These are phyloP conservation scores for Oryzias celebensis DNA, from an alignment of 2,113 vertebrate genomes.

Conservation along the genomic window DNA sequence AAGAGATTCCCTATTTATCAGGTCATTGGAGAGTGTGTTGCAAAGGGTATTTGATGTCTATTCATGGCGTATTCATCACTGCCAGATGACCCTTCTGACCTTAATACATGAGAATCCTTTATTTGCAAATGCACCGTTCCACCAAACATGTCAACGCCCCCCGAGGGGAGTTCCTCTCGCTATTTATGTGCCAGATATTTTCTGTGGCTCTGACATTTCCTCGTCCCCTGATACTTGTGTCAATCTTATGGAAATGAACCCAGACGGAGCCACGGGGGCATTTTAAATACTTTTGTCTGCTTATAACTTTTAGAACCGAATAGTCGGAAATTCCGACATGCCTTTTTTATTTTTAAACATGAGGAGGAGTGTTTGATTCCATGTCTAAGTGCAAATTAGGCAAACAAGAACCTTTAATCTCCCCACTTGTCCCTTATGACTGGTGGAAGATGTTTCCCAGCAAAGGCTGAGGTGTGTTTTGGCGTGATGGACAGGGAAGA, in stretches of 20 bases:
- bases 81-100: slow-evolving; percentile 26
- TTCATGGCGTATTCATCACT: slow-evolving; percentile 18
- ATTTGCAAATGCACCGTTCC: slow-evolving; percentile 30
- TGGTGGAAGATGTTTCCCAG: neutral
- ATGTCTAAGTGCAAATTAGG: slow-evolving; percentile 34
- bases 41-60: slow-evolving; percentile 39
- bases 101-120: slow-evolving; percentile 31
- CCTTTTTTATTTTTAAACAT: neutral
- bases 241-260: slow-evolving; percentile 44
- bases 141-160: slow-evolving; percentile 3
- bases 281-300: neutral
- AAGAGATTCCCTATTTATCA: slow-evolving; percentile 33
- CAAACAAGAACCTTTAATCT: slow-evolving; percentile 16
- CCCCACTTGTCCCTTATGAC: slow-evolving; percentile 2
- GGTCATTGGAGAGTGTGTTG: slow-evolving; percentile 39
- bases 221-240: slow-evolving; percentile 25
- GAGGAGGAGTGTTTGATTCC: slow-evolving; percentile 4
- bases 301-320: neutral
- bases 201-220: slow-evolving; percentile 49
- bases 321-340: neutral
- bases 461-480: slow-evolving; percentile 15
- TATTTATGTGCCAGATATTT: slow-evolving; percentile 25
- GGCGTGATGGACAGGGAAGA: slow-evolving; percentile 42
- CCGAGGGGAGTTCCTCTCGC: slow-evolving; percentile 12
- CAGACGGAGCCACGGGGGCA: slow-evolving; percentile 8